Percentiles rank a stretch among this genome's conserved stretches.
phyloP scores from a whole-genome alignment of 1,140 invertebrate genomes.

The Ips typographus region DNA sequence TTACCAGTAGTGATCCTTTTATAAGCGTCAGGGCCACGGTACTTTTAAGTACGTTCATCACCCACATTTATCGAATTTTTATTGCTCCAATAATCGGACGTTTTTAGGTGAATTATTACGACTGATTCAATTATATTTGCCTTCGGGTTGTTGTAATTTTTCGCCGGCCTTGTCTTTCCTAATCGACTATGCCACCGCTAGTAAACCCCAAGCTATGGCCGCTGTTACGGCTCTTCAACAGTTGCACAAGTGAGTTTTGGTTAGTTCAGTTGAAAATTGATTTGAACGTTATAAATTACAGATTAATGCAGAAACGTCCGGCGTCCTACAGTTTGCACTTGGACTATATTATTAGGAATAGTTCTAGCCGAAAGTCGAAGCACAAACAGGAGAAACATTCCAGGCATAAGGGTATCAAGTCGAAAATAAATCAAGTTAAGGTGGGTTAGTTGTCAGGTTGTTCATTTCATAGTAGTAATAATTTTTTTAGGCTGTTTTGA shows the following conservation, averaged over 20 bases:
- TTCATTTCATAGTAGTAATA: neutral
- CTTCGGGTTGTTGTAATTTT: slow-evolving; percentile 79
- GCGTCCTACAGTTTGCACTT: slow-evolving; percentile 80
- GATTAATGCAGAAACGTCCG: slow-evolving; percentile 74
- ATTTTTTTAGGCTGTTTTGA: slow-evolving; percentile 52
- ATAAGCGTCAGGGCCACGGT: slow-evolving; percentile 89
- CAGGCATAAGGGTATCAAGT: slow-evolving; percentile 39
- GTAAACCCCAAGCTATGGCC: slow-evolving; percentile 74
- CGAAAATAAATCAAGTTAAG: slow-evolving; percentile 46
- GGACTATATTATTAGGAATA: slow-evolving; percentile 65
- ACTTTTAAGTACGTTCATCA: slow-evolving; percentile 63
- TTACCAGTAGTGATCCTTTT: slow-evolving; percentile 83
- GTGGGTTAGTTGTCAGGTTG: slow-evolving; percentile 28
- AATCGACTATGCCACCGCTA: slow-evolving; percentile 74
- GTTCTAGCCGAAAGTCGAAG: slow-evolving; percentile 39
- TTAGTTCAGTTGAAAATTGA: slow-evolving; percentile 13
- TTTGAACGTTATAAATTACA: slow-evolving; percentile 29
- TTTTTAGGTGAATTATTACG: slow-evolving; percentile 75
- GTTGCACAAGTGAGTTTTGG: slow-evolving; percentile 61
- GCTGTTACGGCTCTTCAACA: slow-evolving; percentile 77
- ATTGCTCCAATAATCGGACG: neutral
- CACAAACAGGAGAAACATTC: slow-evolving; percentile 32
- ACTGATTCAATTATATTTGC: slow-evolving; percentile 79
- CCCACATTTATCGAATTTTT: neutral
- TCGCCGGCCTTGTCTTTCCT: slow-evolving; percentile 80